These are phyloP conservation scores for Connochaetes taurinus DNA, from an alignment of 2,113 vertebrate genomes.

Conservation along the genomic window DNA sequence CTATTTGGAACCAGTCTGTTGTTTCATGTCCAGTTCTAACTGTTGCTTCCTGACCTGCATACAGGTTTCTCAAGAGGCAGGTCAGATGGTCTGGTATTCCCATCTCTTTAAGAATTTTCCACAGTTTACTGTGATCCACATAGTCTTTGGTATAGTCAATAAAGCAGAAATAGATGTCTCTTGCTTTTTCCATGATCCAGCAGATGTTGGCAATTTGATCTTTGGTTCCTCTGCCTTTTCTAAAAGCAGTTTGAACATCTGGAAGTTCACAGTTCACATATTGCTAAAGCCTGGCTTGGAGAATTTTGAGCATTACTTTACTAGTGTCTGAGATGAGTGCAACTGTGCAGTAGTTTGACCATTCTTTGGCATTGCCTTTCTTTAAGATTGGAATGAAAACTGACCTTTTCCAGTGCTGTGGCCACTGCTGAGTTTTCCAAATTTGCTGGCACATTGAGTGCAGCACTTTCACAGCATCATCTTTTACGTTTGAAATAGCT, in stretches of 20 bases:
- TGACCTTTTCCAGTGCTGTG: background rate
- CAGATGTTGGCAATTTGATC: background rate
- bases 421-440: background rate
- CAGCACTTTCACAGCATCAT: background rate
- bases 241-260: background rate
- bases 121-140: background rate
- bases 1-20: background rate
- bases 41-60: background rate
- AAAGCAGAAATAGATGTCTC: background rate
- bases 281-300: background rate
- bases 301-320: background rate
- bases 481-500: background rate
- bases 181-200: background rate
- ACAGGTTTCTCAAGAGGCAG: background rate
- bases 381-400: background rate
- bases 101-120: background rate
- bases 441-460: background rate
- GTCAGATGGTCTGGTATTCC: background rate
- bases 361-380: background rate
- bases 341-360: background rate
- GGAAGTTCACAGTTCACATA: background rate
- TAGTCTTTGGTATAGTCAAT: background rate
- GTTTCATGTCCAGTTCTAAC: background rate
- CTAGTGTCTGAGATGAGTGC: background rate
- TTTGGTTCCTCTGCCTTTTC: background rate